A percentile compares a stretch with the other conserved stretches of the same genome.
These are phyloP conservation scores for Porphyrio hochstetteri DNA, from an alignment of 2,113 vertebrate genomes.

Conservation along the genomic window DNA sequence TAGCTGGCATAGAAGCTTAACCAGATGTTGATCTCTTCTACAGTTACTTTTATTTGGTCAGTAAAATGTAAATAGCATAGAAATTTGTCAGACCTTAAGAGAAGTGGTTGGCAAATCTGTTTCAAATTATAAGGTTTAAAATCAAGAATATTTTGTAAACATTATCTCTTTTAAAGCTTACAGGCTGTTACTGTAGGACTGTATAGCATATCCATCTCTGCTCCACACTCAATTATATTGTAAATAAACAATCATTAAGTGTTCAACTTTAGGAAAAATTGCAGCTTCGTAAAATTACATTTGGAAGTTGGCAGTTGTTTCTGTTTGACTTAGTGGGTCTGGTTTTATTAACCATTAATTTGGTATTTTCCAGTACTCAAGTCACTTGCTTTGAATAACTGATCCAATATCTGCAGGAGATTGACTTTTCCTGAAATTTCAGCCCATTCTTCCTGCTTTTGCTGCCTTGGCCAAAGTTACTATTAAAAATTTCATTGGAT, in stretches of 20 bases:
- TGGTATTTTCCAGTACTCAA: conserved; percentile 14
- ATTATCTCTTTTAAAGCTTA: neutral
- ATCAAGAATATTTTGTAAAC: neutral
- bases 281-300: neutral
- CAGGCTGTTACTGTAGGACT: neutral
- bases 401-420: neutral
- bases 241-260: neutral
- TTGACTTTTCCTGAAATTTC: conserved; percentile 23
- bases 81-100: conserved; percentile 26
- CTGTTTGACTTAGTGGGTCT: neutral
- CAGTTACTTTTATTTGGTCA: neutral
- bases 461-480: neutral
- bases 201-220: neutral
- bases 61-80: neutral
- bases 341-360: conserved; percentile 19
- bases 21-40: neutral
- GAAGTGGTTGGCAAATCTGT: neutral
- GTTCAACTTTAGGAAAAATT: neutral
- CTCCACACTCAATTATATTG: neutral
- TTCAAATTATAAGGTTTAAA: neutral
- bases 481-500: neutral
- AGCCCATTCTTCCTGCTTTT: conserved; percentile 41
- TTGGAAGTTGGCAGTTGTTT: neutral
- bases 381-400: conserved; percentile 11
- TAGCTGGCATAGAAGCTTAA: neutral